These are phyloP conservation scores for Menidia menidia DNA, from an alignment of 2,797 vertebrate species.

Conservation along the genomic window DNA sequence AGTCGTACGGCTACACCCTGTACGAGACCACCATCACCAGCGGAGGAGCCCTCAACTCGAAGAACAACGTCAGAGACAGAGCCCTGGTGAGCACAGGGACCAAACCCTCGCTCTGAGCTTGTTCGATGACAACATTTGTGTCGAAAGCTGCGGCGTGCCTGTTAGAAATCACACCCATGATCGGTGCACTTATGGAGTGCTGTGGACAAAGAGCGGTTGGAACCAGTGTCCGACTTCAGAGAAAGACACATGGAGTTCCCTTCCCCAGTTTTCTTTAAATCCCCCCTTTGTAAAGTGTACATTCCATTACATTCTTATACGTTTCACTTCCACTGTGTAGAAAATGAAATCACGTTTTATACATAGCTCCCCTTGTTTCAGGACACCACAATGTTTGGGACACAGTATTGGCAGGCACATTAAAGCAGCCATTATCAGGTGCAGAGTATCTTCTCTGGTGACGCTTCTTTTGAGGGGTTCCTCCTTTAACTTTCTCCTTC, in stretches of 20 bases:
- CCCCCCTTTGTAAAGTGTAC: no score
- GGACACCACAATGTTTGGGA: no score
- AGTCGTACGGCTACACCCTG: constrained; percentile 91
- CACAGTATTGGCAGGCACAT: no score
- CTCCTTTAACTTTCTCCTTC: no score
- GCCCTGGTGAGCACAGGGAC: constrained; percentile 85
- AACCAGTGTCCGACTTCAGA: constrained; percentile 5
- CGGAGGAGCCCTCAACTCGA: constrained; percentile 84
- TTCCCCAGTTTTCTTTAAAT: not conserved
- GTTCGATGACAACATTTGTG: constrained; percentile 23
- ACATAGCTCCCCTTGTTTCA: no score
- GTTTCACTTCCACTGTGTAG: no score
- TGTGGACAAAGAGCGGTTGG: constrained; percentile 31
- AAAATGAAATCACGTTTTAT: no score
- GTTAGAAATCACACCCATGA: constrained; percentile 39
- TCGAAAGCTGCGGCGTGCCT: constrained; percentile 11
- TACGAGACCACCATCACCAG: constrained; percentile 88
- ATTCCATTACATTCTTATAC: no score
- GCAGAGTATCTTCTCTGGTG: no score
- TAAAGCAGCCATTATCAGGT: no score
- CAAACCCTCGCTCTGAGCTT: not conserved
- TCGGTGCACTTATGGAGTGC: constrained; percentile 30
- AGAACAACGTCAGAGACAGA: constrained; percentile 86
- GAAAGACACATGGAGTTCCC: not conserved
- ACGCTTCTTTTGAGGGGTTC: no score